A percentile compares a stretch with the other conserved stretches of the same genome.
Conservation (phyloP, 2,113 vertebrate genomes). For the Ardeotis arabs region DNA sequence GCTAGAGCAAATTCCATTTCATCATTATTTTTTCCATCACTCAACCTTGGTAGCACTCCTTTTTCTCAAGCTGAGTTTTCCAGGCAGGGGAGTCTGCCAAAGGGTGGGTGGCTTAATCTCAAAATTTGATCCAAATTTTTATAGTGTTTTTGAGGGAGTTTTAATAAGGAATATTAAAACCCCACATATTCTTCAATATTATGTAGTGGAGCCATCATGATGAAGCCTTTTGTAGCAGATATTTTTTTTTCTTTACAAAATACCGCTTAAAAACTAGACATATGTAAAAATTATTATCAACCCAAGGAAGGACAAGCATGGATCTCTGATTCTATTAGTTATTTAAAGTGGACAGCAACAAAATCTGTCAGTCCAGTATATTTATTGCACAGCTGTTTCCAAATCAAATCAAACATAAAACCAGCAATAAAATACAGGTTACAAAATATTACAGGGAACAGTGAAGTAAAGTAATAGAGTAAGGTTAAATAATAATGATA, state of each 20-base stretch:
- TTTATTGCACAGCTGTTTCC: not conserved
- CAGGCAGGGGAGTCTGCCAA: conserved; percentile 31
- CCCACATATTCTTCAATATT: not conserved
- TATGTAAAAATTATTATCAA: not conserved
- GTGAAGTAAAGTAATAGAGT: not conserved
- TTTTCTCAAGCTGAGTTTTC: conserved; percentile 34
- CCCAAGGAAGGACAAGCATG: not conserved
- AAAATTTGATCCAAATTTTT: conserved; percentile 22
- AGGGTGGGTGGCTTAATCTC: conserved; percentile 25
- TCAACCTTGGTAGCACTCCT: not conserved
- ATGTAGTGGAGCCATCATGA: not conserved
- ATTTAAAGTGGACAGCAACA: not conserved
- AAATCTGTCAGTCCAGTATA: not conserved
- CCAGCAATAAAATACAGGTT: not conserved
- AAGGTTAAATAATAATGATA: not conserved
- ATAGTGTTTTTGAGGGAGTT: not conserved
- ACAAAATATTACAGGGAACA: not conserved
- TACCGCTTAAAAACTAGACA: not conserved
- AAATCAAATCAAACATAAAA: not conserved
- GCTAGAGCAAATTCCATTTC: not conserved
- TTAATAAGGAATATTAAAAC: not conserved
- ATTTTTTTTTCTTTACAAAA: not conserved
- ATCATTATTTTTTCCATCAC: conserved; percentile 4
- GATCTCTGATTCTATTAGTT: not conserved
- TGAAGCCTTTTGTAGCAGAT: not conserved